Evolutionary conservation across 2,113 vertebrate genomes (phyloP), one percentile per base, ranked within the genome.

Genomic region (Turnix velox): DNA sequence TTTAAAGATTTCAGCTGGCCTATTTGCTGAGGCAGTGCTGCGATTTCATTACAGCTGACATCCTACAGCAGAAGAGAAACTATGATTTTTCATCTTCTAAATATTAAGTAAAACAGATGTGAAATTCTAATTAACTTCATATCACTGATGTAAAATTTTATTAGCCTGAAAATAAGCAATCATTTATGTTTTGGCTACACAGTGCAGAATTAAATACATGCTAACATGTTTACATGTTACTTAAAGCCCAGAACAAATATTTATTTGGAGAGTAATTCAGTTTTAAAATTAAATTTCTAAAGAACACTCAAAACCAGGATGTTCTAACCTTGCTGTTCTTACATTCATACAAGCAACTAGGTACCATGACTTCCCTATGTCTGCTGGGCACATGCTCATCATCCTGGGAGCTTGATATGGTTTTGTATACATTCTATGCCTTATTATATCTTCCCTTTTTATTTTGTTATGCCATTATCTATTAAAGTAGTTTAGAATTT

Each of bases 31-130:
- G 99, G 99, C 69, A 99, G 97, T 78, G 97, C 96, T 18, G 98
- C 98, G 97, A 99, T 98, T 97, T 99, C 99, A 23, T 99, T 99
- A 91, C 99, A 99, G 97, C 99, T 99, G 95, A 99, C 98, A 94
- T 99, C 99, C 99, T 99, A 97, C 35, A 88, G 54, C 20, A 84
- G 90, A 94, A 92, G 40, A 94, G 57, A 94, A 74, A 93, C 14
- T 35, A 94, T 87, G 23, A 95, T 88, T 2, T 45, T 55, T 19
- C 37, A 80, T 35, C 9, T 54, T 49, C 14, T 31, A 28, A 42
- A 33, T 42, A 37, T 52, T 67, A 51, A 81, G n/a, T 35, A 45
- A 61, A 14, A 69, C n/a, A 52, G 20, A 30, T 22, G 58, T 31
- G 15, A 88, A 63, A 73, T 28, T 51, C 52, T 15, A 87, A 40